A percentile compares a stretch with the other conserved stretches of the same genome.
phyloP scores from a whole-genome alignment of 2,888 invertebrate species.

The Atrina japonica region DNA sequence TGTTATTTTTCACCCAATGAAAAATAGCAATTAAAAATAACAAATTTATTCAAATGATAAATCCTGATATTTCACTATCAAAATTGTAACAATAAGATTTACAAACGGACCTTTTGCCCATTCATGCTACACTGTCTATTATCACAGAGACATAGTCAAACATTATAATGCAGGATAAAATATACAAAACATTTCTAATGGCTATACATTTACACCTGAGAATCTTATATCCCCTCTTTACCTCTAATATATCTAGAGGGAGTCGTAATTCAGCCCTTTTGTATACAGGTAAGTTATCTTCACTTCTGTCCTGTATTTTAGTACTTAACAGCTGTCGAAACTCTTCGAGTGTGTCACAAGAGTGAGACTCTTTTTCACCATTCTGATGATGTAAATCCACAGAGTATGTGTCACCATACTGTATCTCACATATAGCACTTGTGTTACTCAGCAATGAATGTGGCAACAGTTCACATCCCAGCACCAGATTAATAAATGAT shows the following conservation, averaged over 20 bases:
- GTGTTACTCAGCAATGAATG: conserved; percentile 64
- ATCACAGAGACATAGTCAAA: no score
- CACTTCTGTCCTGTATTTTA: conserved; percentile 12
- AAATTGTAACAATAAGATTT: no score
- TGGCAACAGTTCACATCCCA: conserved; percentile 61
- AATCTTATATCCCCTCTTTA: conserved; percentile 24
- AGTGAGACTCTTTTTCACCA: conserved; percentile 5
- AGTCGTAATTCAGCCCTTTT: conserved; percentile 56
- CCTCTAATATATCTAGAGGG: conserved; percentile 57
- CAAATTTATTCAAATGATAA: no score
- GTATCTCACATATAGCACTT: conserved; percentile 65
- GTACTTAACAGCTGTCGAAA: conserved; percentile 42
- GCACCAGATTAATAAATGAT: conserved; percentile 63
- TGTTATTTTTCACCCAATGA: no score
- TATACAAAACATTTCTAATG: no score
- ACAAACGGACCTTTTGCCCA: no score
- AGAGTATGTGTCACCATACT: conserved; percentile 42
- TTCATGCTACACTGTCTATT: no score
- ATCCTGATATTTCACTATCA: no score
- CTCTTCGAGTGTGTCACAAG: conserved; percentile 17
- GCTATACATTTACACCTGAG: no score
- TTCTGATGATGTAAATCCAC: conserved; percentile 38
- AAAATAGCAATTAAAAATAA: no score
- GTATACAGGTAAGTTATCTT: conserved; percentile 42
- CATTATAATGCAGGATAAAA: no score